Evolutionary conservation across 2,113 vertebrate species (phyloP).

Genomic region (Mirza zaza): DNA sequence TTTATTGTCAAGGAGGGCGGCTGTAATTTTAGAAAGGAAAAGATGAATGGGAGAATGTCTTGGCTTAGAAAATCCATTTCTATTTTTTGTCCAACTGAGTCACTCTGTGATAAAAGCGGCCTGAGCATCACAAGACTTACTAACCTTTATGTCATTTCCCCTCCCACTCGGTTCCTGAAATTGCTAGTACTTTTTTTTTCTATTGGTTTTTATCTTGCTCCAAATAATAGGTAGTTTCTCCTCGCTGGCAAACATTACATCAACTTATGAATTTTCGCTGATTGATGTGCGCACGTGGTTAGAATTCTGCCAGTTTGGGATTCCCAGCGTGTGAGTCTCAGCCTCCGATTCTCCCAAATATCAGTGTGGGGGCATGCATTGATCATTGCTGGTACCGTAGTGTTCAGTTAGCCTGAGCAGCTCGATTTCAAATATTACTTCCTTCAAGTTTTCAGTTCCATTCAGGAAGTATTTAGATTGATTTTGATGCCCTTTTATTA

Average conservation of each 20-base stretch:
- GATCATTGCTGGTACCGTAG: background rate
- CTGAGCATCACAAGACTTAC: constrained; percentile 55
- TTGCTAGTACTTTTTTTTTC: background rate
- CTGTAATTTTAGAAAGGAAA: constrained; percentile 52
- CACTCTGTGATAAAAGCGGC: constrained; percentile 26
- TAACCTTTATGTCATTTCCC: constrained; percentile 63
- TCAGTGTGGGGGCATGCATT: background rate
- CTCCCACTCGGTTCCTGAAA: constrained; percentile 49
- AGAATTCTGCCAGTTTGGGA: background rate
- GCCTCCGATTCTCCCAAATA: background rate
- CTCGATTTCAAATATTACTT: background rate
- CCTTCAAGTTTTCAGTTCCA: background rate
- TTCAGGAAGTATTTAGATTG: background rate
- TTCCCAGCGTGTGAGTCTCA: background rate
- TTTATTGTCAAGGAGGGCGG: background rate
- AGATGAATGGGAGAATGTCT: constrained; percentile 46
- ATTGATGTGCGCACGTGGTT: background rate
- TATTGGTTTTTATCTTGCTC: background rate
- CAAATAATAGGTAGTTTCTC: background rate
- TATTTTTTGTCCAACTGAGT: constrained; percentile 69
- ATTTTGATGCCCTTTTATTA: background rate
- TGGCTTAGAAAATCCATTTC: constrained; percentile 51
- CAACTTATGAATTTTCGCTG: background rate
- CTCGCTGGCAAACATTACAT: background rate
- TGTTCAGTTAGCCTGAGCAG: background rate